Evolutionary conservation across 1,140 invertebrate species (phyloP).

Genomic region (Lepeophtheirus salmonis): DNA sequence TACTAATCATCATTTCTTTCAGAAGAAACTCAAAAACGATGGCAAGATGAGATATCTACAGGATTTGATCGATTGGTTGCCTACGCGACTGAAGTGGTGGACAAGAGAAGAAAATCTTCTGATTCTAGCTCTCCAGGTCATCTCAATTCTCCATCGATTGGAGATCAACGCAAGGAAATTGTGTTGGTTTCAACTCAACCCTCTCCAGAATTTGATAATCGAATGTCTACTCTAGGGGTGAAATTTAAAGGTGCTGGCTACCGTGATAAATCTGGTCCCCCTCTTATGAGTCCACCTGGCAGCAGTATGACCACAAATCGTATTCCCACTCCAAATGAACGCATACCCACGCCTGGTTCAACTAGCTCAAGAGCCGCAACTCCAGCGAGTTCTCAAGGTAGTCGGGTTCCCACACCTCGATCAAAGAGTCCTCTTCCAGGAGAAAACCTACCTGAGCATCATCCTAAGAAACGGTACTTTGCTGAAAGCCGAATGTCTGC

Average conservation of each 20-base stretch:
- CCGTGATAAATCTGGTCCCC: too few species aligned
- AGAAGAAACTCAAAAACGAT: not conserved
- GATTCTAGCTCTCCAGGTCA: constrained; percentile 28
- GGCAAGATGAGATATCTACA: constrained; percentile 54
- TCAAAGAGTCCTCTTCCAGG: constrained; percentile 9
- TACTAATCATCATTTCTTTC: not conserved
- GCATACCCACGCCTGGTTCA: constrained; percentile 27
- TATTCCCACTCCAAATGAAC: too few species aligned
- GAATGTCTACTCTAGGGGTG: too few species aligned
- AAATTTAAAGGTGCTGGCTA: too few species aligned
- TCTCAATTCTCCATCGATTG: not conserved
- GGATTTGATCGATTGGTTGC: constrained; percentile 67
- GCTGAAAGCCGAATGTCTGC: not conserved
- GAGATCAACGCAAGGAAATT: too few species aligned
- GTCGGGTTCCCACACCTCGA: too few species aligned
- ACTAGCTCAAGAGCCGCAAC: constrained; percentile 27
- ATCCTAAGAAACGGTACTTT: constrained; percentile 14
- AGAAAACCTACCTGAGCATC: constrained; percentile 17
- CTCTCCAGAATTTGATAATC: too few species aligned
- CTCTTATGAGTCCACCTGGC: too few species aligned
- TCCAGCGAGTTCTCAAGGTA: not conserved
- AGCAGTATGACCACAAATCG: too few species aligned
- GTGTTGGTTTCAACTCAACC: too few species aligned
- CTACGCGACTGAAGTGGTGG: constrained; percentile 61
- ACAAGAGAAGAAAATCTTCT: constrained; percentile 52